Conservation (phyloP, 1,140 invertebrate species). For the Cepaea nemoralis region DNA sequence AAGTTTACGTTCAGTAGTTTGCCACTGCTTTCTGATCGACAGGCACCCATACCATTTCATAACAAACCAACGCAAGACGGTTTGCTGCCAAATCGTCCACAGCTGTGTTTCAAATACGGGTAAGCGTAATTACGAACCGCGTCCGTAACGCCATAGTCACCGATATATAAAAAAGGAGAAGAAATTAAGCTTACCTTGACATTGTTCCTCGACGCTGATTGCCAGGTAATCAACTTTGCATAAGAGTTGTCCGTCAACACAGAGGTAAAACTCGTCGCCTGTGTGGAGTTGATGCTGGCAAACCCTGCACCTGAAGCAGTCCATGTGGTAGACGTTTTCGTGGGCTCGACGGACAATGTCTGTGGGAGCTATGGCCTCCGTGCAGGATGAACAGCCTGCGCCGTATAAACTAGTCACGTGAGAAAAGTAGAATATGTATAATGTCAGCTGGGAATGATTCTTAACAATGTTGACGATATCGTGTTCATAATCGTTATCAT, state of each 20-base stretch:
- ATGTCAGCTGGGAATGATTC: no score
- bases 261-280: conserved; percentile 68
- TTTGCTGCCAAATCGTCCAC: no score
- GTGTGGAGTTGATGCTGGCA: conserved; percentile 60
- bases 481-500: no score
- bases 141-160: no score
- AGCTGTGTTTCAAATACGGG: no score
- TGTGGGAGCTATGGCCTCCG: conserved; percentile 53
- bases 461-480: no score
- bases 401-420: conserved; percentile 58
- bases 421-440: no score
- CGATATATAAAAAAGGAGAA: background rate
- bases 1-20: no score
- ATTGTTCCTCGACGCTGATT: conserved; percentile 6
- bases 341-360: conserved; percentile 64
- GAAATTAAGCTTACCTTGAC: conserved; percentile 14
- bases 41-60: no score
- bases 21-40: no score
- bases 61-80: no score
- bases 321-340: conserved; percentile 66
- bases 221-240: conserved; percentile 65
- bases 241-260: conserved; percentile 64
- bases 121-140: no score
- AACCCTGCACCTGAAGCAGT: conserved; percentile 63
- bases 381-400: conserved; percentile 63